phyloP scores from a whole-genome alignment of 2,113 vertebrate genomes.

The Microcebus tavaratra region DNA sequence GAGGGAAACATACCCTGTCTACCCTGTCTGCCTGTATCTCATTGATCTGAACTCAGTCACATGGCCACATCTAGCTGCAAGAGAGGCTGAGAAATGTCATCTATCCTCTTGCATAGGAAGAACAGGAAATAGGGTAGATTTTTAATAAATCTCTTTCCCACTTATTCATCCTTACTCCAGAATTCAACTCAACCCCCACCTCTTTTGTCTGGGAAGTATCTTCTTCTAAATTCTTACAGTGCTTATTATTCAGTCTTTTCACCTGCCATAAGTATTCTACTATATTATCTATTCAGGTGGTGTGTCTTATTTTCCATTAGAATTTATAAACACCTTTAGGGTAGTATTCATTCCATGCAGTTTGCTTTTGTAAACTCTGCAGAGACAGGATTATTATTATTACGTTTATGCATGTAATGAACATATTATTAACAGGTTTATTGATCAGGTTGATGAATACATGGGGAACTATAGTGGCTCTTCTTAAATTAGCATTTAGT shows the following conservation, averaged over 20 bases:
- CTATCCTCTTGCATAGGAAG: not conserved
- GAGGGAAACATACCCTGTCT: fast-evolving
- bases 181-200: not conserved
- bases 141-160: not conserved
- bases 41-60: not conserved
- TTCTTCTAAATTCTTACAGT: not conserved
- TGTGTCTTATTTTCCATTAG: not conserved
- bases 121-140: not conserved
- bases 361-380: not conserved
- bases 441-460: not conserved
- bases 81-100: not conserved
- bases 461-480: not conserved
- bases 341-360: not conserved
- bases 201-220: not conserved
- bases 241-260: not conserved
- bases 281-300: not conserved
- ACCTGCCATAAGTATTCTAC: not conserved
- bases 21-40: not conserved
- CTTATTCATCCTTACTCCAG: not conserved
- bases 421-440: not conserved
- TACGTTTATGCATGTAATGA: not conserved
- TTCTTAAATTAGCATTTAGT: not conserved
- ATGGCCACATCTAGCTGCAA: not conserved
- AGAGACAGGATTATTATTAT: not conserved
- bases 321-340: not conserved